These are phyloP conservation scores for Lasius platythorax DNA, from an alignment of 2,888 invertebrate species.

Conservation along the genomic window DNA sequence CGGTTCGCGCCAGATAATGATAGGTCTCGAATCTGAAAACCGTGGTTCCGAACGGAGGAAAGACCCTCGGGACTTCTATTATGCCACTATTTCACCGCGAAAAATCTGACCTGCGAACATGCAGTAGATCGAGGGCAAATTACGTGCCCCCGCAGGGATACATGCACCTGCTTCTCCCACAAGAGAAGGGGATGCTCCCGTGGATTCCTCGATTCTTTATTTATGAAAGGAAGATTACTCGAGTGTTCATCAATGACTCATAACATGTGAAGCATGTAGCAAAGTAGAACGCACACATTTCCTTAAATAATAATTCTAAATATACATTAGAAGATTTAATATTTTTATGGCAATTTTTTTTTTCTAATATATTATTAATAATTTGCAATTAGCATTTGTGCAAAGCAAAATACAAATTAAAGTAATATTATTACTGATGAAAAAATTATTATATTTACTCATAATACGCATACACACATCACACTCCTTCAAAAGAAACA, in stretches of 20 bases:
- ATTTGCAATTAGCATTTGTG: neutral
- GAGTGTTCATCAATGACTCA: conserved; percentile 30
- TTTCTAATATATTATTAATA: neutral
- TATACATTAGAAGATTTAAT: neutral
- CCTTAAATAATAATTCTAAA: neutral
- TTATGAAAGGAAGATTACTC: conserved; percentile 53
- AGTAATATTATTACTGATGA: neutral
- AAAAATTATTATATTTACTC: conserved; percentile 8
- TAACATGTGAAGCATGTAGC: neutral
- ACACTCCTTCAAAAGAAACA: neutral
- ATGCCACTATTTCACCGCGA: conserved; percentile 67
- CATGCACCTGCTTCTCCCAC: conserved; percentile 74
- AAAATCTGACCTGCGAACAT: conserved; percentile 74
- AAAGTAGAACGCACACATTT: conserved; percentile 2
- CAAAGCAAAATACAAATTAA: neutral
- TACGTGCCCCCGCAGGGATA: conserved; percentile 59
- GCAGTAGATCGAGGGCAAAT: conserved; percentile 74
- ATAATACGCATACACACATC: neutral
- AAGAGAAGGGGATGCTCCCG: conserved; percentile 63
- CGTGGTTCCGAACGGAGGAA: conserved; percentile 50
- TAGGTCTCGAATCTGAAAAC: conserved; percentile 68
- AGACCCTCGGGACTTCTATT: conserved; percentile 63
- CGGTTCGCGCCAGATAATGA: conserved; percentile 75
- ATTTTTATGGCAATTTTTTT: neutral
- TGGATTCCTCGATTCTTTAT: conserved; percentile 55